Evolutionary conservation across 1,140 invertebrate genomes (phyloP), one percentile per base, ranked within the genome.

Genomic region (Eumeta japonica): DNA sequence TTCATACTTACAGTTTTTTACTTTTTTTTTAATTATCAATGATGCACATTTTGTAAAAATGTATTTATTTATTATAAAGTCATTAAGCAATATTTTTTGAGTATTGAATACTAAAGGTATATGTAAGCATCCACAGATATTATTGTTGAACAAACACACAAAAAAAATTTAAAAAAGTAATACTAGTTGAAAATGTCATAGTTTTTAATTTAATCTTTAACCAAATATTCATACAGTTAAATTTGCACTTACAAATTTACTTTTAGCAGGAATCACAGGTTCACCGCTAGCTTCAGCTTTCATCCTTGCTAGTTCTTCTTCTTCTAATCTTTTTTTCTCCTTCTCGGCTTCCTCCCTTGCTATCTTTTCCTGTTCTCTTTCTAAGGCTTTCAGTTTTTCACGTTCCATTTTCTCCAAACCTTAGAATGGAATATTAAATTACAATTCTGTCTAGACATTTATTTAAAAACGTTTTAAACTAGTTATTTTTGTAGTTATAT

Each of bases 391-490:
- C 54, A 87, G 85, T 67, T 97, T 97, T 49, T 97, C 94, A 32
- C 88, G 79, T 73, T 98, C 94, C 91, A 97, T 97, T 78, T 97
- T 97, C 64, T 97, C 94, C 39, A 98, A 73, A 19, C 94, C 81
- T 77, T 52, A 15, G 40, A 44, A 35, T 33, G 28, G 17, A 34
- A 35, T 15, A 33, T 19, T 18, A 28, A 35, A 30, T 18, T 15
- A 12, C 28, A 42, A 15, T 24, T 27, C n/a, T n/a, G n/a, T n/a
- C n/a, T n/a, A n/a, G n/a, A n/a, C n/a, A n/a, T n/a, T n/a, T n/a
- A n/a, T n/a, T n/a, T n/a, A n/a, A n/a, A n/a, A n/a, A n/a, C n/a
- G n/a, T n/a, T n/a, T n/a, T n/a, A n/a, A n/a, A n/a, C n/a, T n/a
- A n/a, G n/a, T n/a, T n/a, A n/a, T n/a, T n/a, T n/a, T n/a, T n/a